Base-by-base conservation (phyloP, 2,888 invertebrate species). In the Muschampia plurimacula region DNA sequence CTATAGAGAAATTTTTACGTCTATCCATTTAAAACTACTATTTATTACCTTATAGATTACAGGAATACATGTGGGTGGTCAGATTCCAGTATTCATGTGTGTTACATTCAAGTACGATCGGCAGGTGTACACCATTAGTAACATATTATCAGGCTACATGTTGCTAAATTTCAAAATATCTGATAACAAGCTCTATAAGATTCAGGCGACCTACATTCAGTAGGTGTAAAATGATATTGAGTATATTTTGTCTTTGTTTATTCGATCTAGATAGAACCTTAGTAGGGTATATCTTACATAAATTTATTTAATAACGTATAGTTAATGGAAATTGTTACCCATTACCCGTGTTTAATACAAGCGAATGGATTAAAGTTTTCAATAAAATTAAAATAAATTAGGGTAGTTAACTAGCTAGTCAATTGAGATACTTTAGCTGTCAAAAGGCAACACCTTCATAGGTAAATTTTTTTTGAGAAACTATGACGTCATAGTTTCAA, bases 81-180 rank as follows among this genome's bases (percentile, higher is more conserved):
- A 36, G 39, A 13, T 13, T 15, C 57, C 28, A 52, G 52, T 28
- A 22, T 32, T 6, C 46, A 2, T 32, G 39, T 39, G 10, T n/a
- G 46, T 3, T 32, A 64, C 46, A 46, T 32, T 59, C 39, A 9
- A 39, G n/a, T 36, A 52, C 36, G 15, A 22, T 22, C 49, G n/a
- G 70, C 64, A 70, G 70, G 64, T 70, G 70, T 70, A 15, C 57
- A 46, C 36, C 32, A 69, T 70, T 65, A 70, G 49, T 52, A 59
- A 55, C 22, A 41, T 57, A 55, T 15, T 36, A 41, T 52, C 15
- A 12, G 36, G 52, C 28, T 44, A 39, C 63, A 52, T 63, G 52
- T 55, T 55, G 39, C 69, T 9, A 66, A 69, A 15, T 64, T 65
- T 32, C 32, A 44, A 64, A 66, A 67, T 67, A 55, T 52, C 52